Evolutionary conservation across 2,888 invertebrate species (phyloP).

Genomic region (Callyntrura sp.): DNA sequence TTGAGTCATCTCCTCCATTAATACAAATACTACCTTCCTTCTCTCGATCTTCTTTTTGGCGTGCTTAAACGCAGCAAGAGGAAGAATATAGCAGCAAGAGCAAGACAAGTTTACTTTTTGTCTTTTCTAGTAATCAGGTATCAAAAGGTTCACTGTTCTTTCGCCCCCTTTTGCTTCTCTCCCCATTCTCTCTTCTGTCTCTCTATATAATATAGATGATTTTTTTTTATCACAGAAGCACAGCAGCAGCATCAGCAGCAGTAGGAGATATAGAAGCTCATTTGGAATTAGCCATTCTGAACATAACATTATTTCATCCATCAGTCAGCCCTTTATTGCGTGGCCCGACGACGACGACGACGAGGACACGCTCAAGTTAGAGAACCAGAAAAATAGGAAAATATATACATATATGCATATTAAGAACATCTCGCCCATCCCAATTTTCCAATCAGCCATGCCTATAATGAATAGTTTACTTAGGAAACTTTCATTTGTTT

Average conservation of each 20-base stretch:
- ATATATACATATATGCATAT: constrained; percentile 6
- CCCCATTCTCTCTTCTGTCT: constrained; percentile 50
- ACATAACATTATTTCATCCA: constrained; percentile 76
- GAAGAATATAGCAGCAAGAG: too few species aligned
- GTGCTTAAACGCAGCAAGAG: too few species aligned
- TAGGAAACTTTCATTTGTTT: constrained; percentile 32
- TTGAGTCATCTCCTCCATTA: constrained; percentile 69
- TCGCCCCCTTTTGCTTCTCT: constrained; percentile 60
- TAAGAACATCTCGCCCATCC: constrained; percentile 71
- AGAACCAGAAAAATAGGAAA: constrained; percentile 32
- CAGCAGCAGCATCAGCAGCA: too few species aligned
- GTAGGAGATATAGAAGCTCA: constrained; percentile 63
- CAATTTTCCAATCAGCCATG: constrained; percentile 72
- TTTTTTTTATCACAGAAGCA: constrained; percentile 58
- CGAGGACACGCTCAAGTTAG: too few species aligned
- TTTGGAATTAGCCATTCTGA: constrained; percentile 75
- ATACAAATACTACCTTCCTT: constrained; percentile 48
- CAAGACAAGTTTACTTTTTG: constrained; percentile 59
- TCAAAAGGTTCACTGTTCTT: constrained; percentile 51
- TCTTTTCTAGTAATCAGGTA: constrained; percentile 76
- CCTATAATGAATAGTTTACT: constrained; percentile 63
- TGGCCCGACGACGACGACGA: too few species aligned
- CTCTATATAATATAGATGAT: too few species aligned
- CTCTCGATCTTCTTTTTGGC: not conserved
- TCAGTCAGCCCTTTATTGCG: constrained; percentile 73